Evolutionary conservation across 2,797 vertebrate genomes (phyloP), one percentile per base, ranked within the genome.

Genomic region (Melopsittacus undulatus): DNA sequence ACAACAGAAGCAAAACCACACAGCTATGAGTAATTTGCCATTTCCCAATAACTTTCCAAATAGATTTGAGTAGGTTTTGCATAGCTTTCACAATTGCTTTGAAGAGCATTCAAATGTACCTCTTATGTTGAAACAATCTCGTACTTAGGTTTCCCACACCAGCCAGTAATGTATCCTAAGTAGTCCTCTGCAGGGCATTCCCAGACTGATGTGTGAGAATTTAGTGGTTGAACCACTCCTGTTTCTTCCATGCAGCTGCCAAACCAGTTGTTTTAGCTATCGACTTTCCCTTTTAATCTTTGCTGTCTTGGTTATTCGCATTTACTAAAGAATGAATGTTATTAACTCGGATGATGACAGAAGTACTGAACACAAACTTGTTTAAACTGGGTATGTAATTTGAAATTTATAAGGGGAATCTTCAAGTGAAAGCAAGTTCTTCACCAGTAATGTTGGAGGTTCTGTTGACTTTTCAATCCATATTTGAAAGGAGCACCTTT

Each of bases 251-350:
- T 23, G 66, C 14, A 13, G 88, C 88, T 96, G 91, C 95, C 96
- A 96, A 96, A 95, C 95, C 91, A 87, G 94, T 96, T 96, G 88
- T 84, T 96, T 95, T 62, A 95, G 90, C 86, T 94, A 78, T 90
- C 24, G 32, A 73, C 90, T 95, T 96, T 93, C 68, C 32, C 96
- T 93, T 97, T 95, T 95, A 36, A 97, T 97, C 88, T 95, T 70
- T 57, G 38, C 72, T 83, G 52, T 69, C 86, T 84, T 77, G 81
- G 61, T 92, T 92, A 85, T 89, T 94, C 92, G 62, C 13, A 2
- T 78, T 72, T 80, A 49, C 45, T 85, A 62, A 96, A 94, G 91
- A 95, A 86, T 94, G 87, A 87, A 95, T 30, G 69, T 85, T 96
- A 85, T 86, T 97, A 96, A 83, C 49, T 86, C 0, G 0, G 82